phyloP scores from a whole-genome alignment of 2,113 vertebrate genomes.

The Lethenteron reissneri region DNA sequence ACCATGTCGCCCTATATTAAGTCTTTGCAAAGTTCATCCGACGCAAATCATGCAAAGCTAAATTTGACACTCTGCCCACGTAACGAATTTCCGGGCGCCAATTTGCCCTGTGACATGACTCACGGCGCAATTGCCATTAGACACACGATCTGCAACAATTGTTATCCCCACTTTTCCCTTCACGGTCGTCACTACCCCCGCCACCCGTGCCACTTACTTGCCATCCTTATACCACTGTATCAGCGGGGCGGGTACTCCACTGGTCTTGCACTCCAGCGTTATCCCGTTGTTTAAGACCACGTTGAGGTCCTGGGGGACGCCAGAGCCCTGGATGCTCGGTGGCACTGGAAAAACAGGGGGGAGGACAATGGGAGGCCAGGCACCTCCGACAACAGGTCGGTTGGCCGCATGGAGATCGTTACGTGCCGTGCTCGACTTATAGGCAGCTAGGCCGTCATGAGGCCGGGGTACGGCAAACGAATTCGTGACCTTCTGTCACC shows the following conservation, averaged over 20 bases:
- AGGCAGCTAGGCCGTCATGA: too few relatives aligned
- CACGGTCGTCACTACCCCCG: neutral
- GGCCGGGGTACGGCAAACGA: too few relatives aligned
- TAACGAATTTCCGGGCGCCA: neutral
- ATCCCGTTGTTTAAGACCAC: conserved; percentile 39
- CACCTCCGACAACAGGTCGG: too few relatives aligned
- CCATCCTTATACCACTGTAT: conserved; percentile 87
- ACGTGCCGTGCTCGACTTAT: too few relatives aligned
- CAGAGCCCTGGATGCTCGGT: conserved; percentile 34
- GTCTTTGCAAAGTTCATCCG: too few relatives aligned
- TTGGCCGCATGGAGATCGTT: too few relatives aligned
- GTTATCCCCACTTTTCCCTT: neutral
- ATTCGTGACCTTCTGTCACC: too few relatives aligned
- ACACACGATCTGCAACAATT: conserved; percentile 1
- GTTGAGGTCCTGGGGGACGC: conserved; percentile 26
- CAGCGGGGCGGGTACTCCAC: conserved; percentile 48
- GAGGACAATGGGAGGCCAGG: too few relatives aligned
- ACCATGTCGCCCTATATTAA: too few relatives aligned
- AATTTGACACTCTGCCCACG: neutral
- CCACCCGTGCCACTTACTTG: conserved; percentile 36
- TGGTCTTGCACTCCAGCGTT: conserved; percentile 49
- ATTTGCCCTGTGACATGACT: neutral
- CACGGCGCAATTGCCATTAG: neutral
- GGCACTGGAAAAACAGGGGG: conserved; percentile 31
- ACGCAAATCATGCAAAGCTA: conserved; percentile 4